Percentiles rank a stretch among this genome's conserved stretches.
These are phyloP conservation scores for Percopsis omiscomaycus DNA, from an alignment of 2,797 vertebrate species.

Conservation along the genomic window DNA sequence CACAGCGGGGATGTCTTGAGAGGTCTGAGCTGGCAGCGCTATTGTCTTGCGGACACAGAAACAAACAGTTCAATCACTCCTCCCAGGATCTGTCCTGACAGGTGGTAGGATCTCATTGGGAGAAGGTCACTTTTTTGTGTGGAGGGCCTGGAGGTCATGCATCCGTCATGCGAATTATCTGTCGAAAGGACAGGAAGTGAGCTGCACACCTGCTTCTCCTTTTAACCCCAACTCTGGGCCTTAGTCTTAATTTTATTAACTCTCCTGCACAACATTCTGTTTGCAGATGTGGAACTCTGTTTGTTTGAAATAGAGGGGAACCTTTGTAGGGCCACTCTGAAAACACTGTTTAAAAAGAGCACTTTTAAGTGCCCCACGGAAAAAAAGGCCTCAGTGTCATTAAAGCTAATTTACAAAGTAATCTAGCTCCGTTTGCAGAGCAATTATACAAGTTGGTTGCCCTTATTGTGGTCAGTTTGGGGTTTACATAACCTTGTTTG, in stretches of 20 bases:
- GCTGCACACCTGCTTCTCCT: slow-evolving; percentile 61
- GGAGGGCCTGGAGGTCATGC: slow-evolving; percentile 59
- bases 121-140: slow-evolving; percentile 62
- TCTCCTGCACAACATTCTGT: slow-evolving; percentile 31
- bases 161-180: slow-evolving; percentile 71
- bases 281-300: slow-evolving; percentile 29
- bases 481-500: slow-evolving; percentile 60
- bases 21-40: slow-evolving; percentile 45
- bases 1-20: slow-evolving; percentile 50
- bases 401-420: slow-evolving; percentile 49
- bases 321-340: slow-evolving; percentile 25
- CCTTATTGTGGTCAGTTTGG: slow-evolving; percentile 55
- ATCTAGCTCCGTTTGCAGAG: slow-evolving; percentile 50
- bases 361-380: slow-evolving; percentile 9
- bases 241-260: slow-evolving; percentile 34
- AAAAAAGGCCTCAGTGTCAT: slow-evolving; percentile 38
- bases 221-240: slow-evolving; percentile 26
- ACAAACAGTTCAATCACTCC: slow-evolving; percentile 74
- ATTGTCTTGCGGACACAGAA: slow-evolving; percentile 61
- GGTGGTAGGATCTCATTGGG: slow-evolving; percentile 57
- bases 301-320: background rate
- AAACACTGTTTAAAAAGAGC: slow-evolving; percentile 25
- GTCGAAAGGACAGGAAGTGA: slow-evolving; percentile 46
- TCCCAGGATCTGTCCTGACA: slow-evolving; percentile 62
- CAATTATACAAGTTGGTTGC: slow-evolving; percentile 38